These are phyloP conservation scores for Aix galericulata DNA, from an alignment of 2,113 vertebrate species.

Conservation along the genomic window DNA sequence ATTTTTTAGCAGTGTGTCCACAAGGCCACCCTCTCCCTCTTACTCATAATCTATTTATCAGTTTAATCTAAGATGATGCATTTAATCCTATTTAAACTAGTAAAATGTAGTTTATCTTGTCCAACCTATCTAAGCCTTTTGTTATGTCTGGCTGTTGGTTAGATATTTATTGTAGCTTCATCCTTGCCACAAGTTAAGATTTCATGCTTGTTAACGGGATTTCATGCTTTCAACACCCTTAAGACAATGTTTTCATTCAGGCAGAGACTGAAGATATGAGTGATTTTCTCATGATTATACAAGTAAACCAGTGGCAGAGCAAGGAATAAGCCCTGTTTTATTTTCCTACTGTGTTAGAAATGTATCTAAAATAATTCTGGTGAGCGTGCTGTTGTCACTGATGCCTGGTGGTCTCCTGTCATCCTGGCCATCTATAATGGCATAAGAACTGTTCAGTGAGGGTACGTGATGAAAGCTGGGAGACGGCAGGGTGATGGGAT, in stretches of 20 bases:
- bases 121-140: neutral
- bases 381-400: neutral
- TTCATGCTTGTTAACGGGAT: neutral
- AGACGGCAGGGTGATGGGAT: too few species aligned
- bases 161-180: neutral
- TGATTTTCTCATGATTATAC: neutral
- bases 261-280: fast-evolving
- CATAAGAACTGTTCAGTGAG: neutral
- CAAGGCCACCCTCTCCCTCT: neutral
- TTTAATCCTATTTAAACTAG: neutral
- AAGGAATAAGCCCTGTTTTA: neutral
- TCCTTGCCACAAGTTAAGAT: neutral
- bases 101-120: neutral
- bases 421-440: fast-evolving
- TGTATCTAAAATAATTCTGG: neutral
- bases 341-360: neutral
- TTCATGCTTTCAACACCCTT: neutral
- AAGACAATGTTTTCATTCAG: neutral
- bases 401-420: neutral
- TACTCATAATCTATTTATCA: neutral
- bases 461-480: fast-evolving
- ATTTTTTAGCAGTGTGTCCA: neutral
- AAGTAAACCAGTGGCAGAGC: neutral
- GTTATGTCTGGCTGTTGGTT: neutral
- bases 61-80: neutral